Conservation (phyloP, 1,140 invertebrate species). For the Megathymus violae region DNA sequence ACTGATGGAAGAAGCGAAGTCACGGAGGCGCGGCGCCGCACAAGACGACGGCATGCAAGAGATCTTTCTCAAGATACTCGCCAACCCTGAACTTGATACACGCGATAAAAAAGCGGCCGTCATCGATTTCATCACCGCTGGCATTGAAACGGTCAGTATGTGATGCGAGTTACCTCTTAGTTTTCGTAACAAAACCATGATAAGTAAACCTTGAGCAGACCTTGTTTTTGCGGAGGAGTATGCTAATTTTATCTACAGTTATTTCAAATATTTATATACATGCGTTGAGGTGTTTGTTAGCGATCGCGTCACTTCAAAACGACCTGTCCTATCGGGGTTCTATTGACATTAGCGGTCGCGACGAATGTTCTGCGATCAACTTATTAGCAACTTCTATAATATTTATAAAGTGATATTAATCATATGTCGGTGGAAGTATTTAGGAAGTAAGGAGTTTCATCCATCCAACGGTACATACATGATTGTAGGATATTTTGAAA, state of each 20-base stretch:
- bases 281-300: no score
- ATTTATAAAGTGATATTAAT: no score
- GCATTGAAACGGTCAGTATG: conserved; percentile 90
- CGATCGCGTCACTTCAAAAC: no score
- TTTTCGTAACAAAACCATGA: conserved; percentile 10
- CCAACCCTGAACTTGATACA: conserved; percentile 88
- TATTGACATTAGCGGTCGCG: no score
- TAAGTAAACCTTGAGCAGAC: not conserved
- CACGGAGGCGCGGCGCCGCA: conserved; percentile 74
- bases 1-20: conserved; percentile 87
- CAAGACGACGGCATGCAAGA: conserved; percentile 86
- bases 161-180: not conserved
- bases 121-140: conserved; percentile 94
- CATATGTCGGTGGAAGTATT: no score
- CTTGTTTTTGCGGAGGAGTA: not conserved
- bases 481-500: no score
- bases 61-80: conserved; percentile 90
- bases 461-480: no score
- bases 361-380: no score
- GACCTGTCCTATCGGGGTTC: no score
- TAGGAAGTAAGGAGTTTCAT: no score
- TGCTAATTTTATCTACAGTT: conserved; percentile 16
- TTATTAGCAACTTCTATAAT: no score
- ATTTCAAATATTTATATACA: conserved; percentile 15
- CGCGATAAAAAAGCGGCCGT: conserved; percentile 93